Evolutionary conservation across 2,113 vertebrate genomes (phyloP).

Genomic region (Elanoides forficatus): DNA sequence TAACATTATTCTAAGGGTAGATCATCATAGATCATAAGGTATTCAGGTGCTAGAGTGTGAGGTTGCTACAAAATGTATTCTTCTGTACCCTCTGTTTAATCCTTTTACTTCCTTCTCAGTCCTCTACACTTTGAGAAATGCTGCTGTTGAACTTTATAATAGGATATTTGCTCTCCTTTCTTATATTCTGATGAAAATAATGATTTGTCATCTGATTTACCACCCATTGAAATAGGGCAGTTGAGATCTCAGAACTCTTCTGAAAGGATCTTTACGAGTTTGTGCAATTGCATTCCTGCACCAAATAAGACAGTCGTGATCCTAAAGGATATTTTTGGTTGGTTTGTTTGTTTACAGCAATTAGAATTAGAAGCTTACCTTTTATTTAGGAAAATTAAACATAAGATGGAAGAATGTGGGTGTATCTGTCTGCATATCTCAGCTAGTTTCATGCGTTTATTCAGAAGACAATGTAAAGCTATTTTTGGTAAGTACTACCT

Average conservation of each 20-base stretch:
- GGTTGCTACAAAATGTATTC: not conserved
- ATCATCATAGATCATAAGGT: not conserved
- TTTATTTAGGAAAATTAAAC: not conserved
- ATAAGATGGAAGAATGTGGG: not conserved
- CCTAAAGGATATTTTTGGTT: not conserved
- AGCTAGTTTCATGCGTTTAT: not conserved
- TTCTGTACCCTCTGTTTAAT: not conserved
- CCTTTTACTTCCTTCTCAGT: not conserved
- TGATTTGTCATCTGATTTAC: not conserved
- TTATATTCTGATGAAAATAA: not conserved
- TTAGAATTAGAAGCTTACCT: not conserved
- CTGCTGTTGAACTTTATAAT: not conserved
- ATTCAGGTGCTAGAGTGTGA: not conserved
- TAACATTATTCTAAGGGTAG: not conserved
- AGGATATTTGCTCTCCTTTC: not conserved
- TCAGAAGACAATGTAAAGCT: not conserved
- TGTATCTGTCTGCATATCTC: not conserved
- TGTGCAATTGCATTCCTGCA: not conserved
- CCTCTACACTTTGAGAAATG: not conserved
- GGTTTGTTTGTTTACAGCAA: not conserved
- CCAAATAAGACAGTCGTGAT: not conserved
- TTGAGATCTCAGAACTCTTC: not conserved
- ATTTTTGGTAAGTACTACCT: not conserved
- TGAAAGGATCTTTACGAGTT: not conserved
- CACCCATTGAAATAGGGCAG: not conserved